Evolutionary conservation across 2,888 invertebrate species (phyloP), one percentile per base, ranked within the genome.

Genomic region (Rhingia campestris): DNA sequence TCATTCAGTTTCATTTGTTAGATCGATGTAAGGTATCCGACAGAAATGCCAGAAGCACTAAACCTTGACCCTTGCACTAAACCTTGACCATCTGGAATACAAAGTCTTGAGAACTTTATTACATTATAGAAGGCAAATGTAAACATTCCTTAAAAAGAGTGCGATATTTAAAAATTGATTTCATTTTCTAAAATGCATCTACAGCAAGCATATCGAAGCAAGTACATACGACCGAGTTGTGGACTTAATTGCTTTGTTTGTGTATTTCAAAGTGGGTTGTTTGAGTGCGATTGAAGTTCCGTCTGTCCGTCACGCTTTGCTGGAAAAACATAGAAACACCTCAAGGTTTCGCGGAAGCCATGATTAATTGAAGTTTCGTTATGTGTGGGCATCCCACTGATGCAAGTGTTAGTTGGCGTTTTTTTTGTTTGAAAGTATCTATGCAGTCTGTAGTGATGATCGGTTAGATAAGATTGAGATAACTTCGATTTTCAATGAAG

Each of bases 321-420:
- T 72, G 45, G 72, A 45, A 9, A 56, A 66, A 66, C 58, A 58
- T 53, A 70, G 76, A 14, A 75, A 47, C 58, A 66, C 35, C 59
- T 47, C 81, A 81, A 81, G 81, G 81, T 76, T 76, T 76, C 59
- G 41, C 81, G 76, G 81, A 66, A 81, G 72, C 72, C 70, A 61
- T 77, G 76, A 81, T 81, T 72, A 81, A 81, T 81, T 72, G 54
- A 66, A 61, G 58, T 66, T 77, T 72, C 43, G 47, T 69, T 77
- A 61, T 49, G 72, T 49, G 72, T 72, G 66, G 72, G 70, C 12
- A 56, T 35, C 22, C 2, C 53, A 14, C 22, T 47, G 33, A 53
- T 39, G 58, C 49, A 59, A 43, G 70, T 59, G 41, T 51, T 59
- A 6, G 67, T 66, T 22, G 54, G n/a, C 2, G 22, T 22, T 22